Base-by-base conservation (phyloP, 2,797 vertebrate genomes). In the Crypturellus tataupa region DNA sequence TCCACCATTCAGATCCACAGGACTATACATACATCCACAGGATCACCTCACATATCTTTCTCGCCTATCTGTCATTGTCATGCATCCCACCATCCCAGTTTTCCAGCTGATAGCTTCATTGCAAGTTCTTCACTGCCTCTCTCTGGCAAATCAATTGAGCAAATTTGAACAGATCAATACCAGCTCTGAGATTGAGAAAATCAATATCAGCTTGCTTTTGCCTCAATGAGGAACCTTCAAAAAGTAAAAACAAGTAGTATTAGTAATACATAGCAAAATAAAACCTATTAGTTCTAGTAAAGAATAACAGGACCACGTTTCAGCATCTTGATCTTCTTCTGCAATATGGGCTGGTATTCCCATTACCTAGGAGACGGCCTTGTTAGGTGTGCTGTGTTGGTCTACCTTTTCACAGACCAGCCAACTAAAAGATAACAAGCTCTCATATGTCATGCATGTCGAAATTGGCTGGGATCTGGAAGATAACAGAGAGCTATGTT, bases 401-500 rank as follows among this genome's bases (percentile, higher is more conserved):
- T 14, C 31, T 8, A 46, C 9, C 3, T 15, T 49, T 77, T 68
- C 47, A 53, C 31, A 49, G 18, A 19, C 12, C 25, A 47, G 10
- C 19, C 31, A 39, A 37, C 42, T 60, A 68, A 67, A 89, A 80
- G 12, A 25, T 80, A 82, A 70, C 2, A 31, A 58, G 16, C 46
- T 89, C 35, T 82, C 68, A 23, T 24, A 46, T 68, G 35, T 7
- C 85, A 89, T 6, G 10, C 29, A 53, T 19, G 20, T 19, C 70
- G 40, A 11, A 91, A 68, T 77, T 71, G 75, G 56, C 8, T 39
- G 8, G n/a, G 24, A 6, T 51, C 55, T 67, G 35, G 27, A 85
- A 73, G 21, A 11, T 23, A 18, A 80, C 29, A 7, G 70, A 88
- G 58, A 4, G 0, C 0, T 13, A 2, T 4, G 6, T 62, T 65